Conservation (phyloP, 1,140 invertebrate species). For the Venturia canescens region DNA sequence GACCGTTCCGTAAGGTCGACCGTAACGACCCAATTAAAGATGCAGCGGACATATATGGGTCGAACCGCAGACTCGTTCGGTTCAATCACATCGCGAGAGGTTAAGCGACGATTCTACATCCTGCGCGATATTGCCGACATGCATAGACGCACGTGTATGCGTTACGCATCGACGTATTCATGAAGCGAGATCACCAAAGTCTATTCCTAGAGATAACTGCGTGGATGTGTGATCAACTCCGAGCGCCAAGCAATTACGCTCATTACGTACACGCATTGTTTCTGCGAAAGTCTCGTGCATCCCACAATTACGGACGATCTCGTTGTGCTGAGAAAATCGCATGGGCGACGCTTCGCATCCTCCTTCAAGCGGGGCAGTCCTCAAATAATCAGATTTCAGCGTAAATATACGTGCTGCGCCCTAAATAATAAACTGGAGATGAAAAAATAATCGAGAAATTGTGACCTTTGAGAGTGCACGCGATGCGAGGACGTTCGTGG, state of each 20-base stretch:
- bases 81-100: slow-evolving; percentile 11
- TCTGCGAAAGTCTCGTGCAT: slow-evolving; percentile 42
- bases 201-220: slow-evolving; percentile 29
- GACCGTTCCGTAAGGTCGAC: slow-evolving; percentile 58
- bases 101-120: slow-evolving; percentile 47
- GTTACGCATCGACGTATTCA: not conserved
- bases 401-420: too few species aligned
- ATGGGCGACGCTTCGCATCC: not conserved
- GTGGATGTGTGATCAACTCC: not conserved
- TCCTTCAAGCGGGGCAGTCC: not conserved
- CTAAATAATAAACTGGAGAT: too few species aligned
- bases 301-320: slow-evolving; percentile 5
- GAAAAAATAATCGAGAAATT: too few species aligned
- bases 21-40: slow-evolving; percentile 63
- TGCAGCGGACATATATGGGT: slow-evolving; percentile 51
- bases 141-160: not conserved
- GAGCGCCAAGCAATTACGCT: slow-evolving; percentile 33
- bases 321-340: not conserved
- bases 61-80: slow-evolving; percentile 57
- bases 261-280: slow-evolving; percentile 51
- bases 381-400: not conserved
- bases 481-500: too few species aligned
- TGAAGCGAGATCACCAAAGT: slow-evolving; percentile 6
- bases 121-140: not conserved
- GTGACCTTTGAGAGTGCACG: too few species aligned